Percentiles rank a stretch among this genome's conserved stretches.
Evolutionary conservation across 2,797 vertebrate genomes (phyloP).

Genomic region (Lepus oiostolus): DNA sequence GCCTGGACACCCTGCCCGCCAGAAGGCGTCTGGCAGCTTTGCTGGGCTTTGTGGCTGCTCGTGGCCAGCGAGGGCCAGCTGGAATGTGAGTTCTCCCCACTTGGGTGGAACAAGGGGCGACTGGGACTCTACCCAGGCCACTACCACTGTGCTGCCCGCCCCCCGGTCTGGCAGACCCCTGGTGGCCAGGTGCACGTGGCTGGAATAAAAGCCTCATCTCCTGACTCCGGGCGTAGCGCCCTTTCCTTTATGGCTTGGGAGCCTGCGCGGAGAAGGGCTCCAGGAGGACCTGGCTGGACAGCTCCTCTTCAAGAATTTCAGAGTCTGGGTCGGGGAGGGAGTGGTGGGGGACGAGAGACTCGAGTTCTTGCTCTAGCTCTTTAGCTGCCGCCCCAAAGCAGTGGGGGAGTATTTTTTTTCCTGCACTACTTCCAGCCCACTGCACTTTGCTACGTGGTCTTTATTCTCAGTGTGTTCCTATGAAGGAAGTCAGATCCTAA

Average conservation of each 20-base stretch:
- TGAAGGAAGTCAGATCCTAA: not conserved
- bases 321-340: not conserved
- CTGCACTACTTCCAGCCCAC: not conserved
- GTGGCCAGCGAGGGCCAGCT: not conserved
- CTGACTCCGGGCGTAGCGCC: not conserved
- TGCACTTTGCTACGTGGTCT: too few species aligned
- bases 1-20: slow-evolving; percentile 8
- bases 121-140: not conserved
- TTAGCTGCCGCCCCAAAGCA: not conserved
- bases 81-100: not conserved
- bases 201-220: not conserved
- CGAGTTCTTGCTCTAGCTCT: not conserved
- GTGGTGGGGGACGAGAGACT: not conserved
- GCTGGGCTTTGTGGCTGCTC: not conserved
- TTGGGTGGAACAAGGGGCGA: not conserved
- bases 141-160: too few species aligned
- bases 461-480: not conserved
- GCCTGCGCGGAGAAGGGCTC: not conserved
- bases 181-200: not conserved
- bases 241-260: not conserved
- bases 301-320: not conserved
- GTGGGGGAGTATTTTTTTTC: not conserved
- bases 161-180: too few species aligned
- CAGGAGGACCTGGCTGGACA: not conserved
- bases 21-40: slow-evolving; percentile 57